Percentiles rank a stretch among this genome's conserved stretches.
These are phyloP conservation scores for Gallinago stenura DNA, from an alignment of 2,797 vertebrate species.

Conservation along the genomic window DNA sequence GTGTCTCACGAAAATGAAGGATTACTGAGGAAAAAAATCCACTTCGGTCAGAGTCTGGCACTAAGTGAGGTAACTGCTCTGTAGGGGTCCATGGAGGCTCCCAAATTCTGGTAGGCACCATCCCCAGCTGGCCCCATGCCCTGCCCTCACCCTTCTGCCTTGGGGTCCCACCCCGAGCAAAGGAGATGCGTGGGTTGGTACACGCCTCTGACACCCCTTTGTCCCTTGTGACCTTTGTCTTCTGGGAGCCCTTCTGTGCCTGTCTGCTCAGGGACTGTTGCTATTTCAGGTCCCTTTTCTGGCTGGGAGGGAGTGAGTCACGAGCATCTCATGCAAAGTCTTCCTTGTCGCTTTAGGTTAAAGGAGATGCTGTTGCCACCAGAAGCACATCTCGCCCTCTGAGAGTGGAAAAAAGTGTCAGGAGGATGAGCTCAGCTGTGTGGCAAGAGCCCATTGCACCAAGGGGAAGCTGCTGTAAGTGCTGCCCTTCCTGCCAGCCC, in stretches of 20 bases:
- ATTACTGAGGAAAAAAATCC: neutral
- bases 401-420: neutral
- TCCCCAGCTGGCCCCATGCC: neutral
- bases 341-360: neutral
- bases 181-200: rapidly evolving
- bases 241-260: neutral
- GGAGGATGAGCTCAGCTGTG: neutral
- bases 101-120: neutral
- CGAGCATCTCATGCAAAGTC: neutral
- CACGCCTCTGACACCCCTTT: neutral
- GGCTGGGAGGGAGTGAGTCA: neutral
- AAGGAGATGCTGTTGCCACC: neutral
- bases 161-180: rapidly evolving
- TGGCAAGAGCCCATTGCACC: neutral
- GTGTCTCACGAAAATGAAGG: rapidly evolving
- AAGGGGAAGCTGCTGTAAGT: neutral
- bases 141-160: neutral
- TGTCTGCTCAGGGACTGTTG: neutral
- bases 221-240: neutral
- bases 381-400: neutral
- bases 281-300: neutral
- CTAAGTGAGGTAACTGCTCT: neutral
- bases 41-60: neutral
- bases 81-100: neutral
- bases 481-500: neutral